These are phyloP conservation scores for Bettongia penicillata DNA, from an alignment of 2,113 vertebrate species.

Conservation along the genomic window DNA sequence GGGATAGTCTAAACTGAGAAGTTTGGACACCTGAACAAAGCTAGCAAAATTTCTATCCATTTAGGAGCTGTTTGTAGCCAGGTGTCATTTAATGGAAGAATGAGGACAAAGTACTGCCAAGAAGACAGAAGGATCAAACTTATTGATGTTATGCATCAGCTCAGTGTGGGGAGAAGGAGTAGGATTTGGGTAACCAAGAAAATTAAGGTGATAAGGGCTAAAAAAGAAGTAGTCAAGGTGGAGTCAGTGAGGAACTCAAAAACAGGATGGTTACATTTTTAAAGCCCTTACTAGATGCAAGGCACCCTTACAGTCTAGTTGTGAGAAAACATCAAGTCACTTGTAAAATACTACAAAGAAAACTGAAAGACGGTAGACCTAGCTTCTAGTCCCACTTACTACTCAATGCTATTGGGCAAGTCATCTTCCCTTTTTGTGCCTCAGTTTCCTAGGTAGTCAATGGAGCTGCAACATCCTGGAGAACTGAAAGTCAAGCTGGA, in stretches of 20 bases:
- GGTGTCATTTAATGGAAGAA: constrained; percentile 49
- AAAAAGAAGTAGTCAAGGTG: not conserved
- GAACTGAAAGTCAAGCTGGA: not conserved
- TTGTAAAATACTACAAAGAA: too few species aligned
- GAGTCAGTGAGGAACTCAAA: not conserved
- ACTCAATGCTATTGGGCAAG: not conserved
- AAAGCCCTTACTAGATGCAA: not conserved
- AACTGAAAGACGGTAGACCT: too few species aligned
- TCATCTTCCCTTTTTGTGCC: too few species aligned
- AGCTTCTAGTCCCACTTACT: not conserved
- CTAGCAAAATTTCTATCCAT: constrained; percentile 52
- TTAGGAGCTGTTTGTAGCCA: constrained; percentile 38
- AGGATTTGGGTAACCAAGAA: not conserved
- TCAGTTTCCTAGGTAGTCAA: not conserved
- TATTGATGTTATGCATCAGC: not conserved
- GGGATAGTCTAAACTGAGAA: constrained; percentile 36
- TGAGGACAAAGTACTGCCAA: constrained; percentile 5
- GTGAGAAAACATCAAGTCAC: not conserved
- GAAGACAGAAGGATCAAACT: constrained; percentile 5
- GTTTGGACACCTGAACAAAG: constrained; percentile 60
- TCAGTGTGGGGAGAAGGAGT: not conserved
- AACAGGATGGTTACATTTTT: not conserved
- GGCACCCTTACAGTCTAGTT: not conserved
- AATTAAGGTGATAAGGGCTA: not conserved
- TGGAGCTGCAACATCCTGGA: not conserved